phyloP scores from a whole-genome alignment of 2,797 vertebrate species.

The Dendrocincla tyrannina region DNA sequence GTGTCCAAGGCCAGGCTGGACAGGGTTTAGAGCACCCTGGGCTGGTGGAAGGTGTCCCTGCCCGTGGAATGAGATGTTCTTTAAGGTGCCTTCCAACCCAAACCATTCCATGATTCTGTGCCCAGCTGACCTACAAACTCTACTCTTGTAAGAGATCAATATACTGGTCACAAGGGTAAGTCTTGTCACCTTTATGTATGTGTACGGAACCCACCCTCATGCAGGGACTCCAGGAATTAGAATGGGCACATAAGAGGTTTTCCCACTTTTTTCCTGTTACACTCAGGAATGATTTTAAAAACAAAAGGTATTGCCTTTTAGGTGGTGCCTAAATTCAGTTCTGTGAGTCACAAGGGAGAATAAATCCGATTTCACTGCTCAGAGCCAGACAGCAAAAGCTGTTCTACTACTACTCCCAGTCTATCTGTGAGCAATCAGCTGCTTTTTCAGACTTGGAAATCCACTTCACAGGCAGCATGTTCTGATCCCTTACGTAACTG shows the following conservation, averaged over 20 bases:
- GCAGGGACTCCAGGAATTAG: not conserved
- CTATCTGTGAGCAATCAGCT: slow-evolving; percentile 14
- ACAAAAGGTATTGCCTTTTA: slow-evolving; percentile 26
- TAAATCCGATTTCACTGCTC: not conserved
- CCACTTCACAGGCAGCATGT: not conserved
- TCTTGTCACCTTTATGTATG: accelerated
- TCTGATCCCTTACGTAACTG: slow-evolving; percentile 25
- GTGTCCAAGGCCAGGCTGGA: not conserved
- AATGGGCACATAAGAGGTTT: accelerated
- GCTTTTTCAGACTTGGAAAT: not conserved
- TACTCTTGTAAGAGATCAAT: accelerated
- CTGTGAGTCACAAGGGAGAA: slow-evolving; percentile 36
- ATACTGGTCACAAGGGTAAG: not conserved
- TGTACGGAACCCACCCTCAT: accelerated
- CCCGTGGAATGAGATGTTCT: not conserved
- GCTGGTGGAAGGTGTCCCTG: not conserved
- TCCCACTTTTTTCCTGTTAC: not conserved
- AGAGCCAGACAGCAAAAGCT: slow-evolving; percentile 6
- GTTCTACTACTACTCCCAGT: not conserved
- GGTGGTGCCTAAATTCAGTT: slow-evolving; percentile 13
- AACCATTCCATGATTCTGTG: not conserved
- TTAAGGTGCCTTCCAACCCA: not conserved
- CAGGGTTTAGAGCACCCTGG: not conserved
- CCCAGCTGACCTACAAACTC: not conserved
- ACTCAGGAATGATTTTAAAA: not conserved